These are phyloP conservation scores for Tinamus major DNA, from an alignment of 2,797 vertebrate genomes.

Conservation along the genomic window DNA sequence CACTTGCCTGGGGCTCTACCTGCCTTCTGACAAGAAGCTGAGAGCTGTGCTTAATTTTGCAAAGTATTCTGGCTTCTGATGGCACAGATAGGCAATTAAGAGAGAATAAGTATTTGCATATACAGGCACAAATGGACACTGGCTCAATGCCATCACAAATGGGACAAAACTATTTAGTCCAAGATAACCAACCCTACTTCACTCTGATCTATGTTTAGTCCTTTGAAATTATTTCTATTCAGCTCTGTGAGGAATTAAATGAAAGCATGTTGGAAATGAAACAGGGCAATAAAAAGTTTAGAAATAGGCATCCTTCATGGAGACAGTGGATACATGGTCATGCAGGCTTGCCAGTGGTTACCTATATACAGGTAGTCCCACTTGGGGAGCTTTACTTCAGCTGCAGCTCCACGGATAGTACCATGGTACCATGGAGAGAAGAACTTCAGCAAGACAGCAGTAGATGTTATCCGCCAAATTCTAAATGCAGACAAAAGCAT, in stretches of 20 bases:
- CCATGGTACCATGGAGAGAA: not conserved
- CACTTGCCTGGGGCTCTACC: not conserved
- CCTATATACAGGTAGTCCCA: not conserved
- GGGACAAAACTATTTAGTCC: not conserved
- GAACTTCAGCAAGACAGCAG: not conserved
- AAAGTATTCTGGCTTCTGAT: not conserved
- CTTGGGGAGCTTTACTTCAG: accelerated
- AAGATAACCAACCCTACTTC: not conserved
- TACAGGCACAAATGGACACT: not conserved
- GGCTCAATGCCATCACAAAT: not conserved
- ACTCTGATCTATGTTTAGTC: not conserved
- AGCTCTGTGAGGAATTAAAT: not conserved
- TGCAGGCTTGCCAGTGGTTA: not conserved
- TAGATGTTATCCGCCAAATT: not conserved
- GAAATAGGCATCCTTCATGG: not conserved
- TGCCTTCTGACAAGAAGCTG: not conserved
- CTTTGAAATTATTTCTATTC: not conserved
- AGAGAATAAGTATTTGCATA: accelerated
- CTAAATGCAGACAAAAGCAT: not conserved
- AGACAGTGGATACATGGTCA: not conserved
- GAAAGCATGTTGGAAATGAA: not conserved
- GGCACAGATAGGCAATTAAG: not conserved
- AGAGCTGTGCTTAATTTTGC: not conserved
- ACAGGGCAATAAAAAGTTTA: accelerated
- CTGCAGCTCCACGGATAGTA: not conserved